phyloP scores from a whole-genome alignment of 2,888 invertebrate genomes.

The Hypercompe scribonia region DNA sequence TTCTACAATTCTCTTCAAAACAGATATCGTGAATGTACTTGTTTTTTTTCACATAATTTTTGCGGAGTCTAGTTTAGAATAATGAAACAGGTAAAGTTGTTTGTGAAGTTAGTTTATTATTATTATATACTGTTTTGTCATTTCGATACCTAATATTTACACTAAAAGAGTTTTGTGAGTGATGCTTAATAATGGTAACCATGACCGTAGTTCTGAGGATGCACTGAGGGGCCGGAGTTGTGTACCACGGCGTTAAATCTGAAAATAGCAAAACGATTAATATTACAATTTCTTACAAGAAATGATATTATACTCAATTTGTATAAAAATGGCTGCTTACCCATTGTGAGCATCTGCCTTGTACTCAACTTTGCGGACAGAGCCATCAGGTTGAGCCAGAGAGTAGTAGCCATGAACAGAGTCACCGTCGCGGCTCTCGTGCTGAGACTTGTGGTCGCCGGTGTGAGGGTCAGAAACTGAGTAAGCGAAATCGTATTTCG shows the following conservation, averaged over 20 bases:
- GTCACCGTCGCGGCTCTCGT: slow-evolving; percentile 84
- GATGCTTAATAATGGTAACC: slow-evolving; percentile 60
- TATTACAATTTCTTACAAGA: background rate
- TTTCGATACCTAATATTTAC: slow-evolving; percentile 1
- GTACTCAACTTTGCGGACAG: slow-evolving; percentile 84
- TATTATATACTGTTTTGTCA: background rate
- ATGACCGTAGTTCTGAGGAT: slow-evolving; percentile 61
- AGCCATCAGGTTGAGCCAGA: slow-evolving; percentile 84
- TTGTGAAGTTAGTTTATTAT: background rate
- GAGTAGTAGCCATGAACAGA: slow-evolving; percentile 87
- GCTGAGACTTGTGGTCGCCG: slow-evolving; percentile 86
- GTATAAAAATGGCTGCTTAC: slow-evolving; percentile 30
- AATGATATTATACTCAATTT: background rate
- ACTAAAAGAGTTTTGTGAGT: background rate
- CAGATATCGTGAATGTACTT: too few relatives aligned
- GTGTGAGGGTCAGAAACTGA: slow-evolving; percentile 85
- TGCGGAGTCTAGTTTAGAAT: background rate
- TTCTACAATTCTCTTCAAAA: too few relatives aligned
- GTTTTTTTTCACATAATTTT: background rate
- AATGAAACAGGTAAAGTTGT: background rate
- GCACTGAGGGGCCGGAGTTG: slow-evolving; percentile 73
- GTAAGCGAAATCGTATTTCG: slow-evolving; percentile 82
- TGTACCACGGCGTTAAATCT: slow-evolving; percentile 82
- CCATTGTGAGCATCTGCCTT: slow-evolving; percentile 67
- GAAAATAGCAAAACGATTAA: slow-evolving; percentile 41